Evolutionary conservation across 2,888 invertebrate species (phyloP).

Genomic region (Cerastis leucographa): DNA sequence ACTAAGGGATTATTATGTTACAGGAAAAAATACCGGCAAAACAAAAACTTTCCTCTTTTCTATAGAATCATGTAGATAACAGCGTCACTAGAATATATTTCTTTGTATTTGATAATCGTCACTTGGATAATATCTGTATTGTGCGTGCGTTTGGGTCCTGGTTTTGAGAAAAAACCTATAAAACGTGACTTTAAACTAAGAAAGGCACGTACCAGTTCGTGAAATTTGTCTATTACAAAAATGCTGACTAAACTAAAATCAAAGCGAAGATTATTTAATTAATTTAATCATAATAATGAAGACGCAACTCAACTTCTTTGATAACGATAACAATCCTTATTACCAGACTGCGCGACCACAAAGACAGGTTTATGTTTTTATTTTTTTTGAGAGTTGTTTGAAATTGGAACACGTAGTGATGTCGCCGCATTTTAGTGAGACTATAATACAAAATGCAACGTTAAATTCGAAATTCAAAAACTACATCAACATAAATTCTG

Average conservation of each 20-base stretch:
- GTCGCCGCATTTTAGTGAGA: not conserved
- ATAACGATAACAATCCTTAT: not conserved
- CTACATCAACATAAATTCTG: conserved; percentile 9
- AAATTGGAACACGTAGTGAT: conserved; percentile 22
- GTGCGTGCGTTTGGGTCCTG: conserved; percentile 1
- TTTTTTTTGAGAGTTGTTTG: not conserved
- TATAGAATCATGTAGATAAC: not conserved
- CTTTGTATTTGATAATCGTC: conserved; percentile 8
- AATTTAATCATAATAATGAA: not conserved
- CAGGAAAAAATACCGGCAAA: not conserved
- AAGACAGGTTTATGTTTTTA: not conserved
- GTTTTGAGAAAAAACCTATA: not conserved
- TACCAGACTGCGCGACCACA: not conserved
- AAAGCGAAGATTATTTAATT: not conserved
- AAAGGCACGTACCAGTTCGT: conserved; percentile 1
- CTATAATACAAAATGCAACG: conserved; percentile 29
- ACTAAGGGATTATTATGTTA: conserved; percentile 36
- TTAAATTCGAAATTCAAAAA: conserved; percentile 40
- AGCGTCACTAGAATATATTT: not conserved
- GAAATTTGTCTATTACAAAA: not conserved
- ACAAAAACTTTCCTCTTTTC: conserved; percentile 1
- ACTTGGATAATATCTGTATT: not conserved
- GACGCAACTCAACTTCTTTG: not conserved
- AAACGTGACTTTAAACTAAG: conserved; percentile 17
- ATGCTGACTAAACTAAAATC: not conserved